A percentile compares a stretch with the other conserved stretches of the same genome.
These are phyloP conservation scores for Characodon lateralis DNA, from an alignment of 2,797 vertebrate species.

Conservation along the genomic window DNA sequence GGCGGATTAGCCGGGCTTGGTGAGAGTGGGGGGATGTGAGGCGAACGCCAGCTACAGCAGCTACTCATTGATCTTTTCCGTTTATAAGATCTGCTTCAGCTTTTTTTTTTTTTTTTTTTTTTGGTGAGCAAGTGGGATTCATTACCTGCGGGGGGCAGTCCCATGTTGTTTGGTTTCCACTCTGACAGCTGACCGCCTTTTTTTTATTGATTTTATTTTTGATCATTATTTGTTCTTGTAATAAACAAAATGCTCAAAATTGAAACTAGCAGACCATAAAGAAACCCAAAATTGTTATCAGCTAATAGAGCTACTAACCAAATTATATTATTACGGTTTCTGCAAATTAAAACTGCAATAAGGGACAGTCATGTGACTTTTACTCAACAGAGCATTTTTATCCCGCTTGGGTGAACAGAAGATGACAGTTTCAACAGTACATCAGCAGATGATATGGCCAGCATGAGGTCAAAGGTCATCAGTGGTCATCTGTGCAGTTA, in stretches of 20 bases:
- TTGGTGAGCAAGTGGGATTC: conserved; percentile 53
- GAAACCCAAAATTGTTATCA: not conserved
- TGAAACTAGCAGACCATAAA: not conserved
- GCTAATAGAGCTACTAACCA: not conserved
- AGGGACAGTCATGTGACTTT: too few relatives aligned
- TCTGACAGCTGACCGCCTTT: conserved; percentile 24
- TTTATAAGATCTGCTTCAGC: conserved; percentile 54
- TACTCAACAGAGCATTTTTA: not conserved
- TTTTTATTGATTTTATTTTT: not conserved
- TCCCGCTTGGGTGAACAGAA: not conserved
- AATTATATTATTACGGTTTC: too few relatives aligned
- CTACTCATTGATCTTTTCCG: conserved; percentile 53
- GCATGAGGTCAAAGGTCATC: conserved; percentile 72
- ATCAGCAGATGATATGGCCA: conserved; percentile 51
- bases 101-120: conserved; percentile 27
- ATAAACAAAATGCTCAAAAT: not conserved
- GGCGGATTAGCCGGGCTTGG: conserved; percentile 31
- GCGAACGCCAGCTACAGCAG: conserved; percentile 42
- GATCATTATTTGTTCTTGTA: not conserved
- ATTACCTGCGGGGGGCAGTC: conserved; percentile 31
- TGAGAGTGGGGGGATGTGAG: conserved; percentile 15
- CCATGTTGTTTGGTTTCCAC: conserved; percentile 9
- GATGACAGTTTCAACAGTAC: conserved; percentile 31
- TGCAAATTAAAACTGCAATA: not conserved
- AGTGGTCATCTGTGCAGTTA: conserved; percentile 47